phyloP scores from a whole-genome alignment of 2,888 invertebrate species.

The Drosophila fungiperda region DNA sequence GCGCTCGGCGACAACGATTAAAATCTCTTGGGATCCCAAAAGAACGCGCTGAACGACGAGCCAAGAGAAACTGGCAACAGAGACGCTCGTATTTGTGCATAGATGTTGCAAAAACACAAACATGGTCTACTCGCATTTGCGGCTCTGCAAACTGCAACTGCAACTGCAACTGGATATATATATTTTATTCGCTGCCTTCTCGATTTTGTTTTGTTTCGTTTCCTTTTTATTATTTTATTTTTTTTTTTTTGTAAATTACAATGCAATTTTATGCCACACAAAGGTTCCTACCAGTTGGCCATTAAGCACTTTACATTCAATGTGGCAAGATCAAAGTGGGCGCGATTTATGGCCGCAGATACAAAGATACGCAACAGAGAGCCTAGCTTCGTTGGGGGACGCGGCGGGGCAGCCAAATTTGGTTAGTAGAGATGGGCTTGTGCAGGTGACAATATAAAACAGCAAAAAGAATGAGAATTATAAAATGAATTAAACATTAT shows the following conservation, averaged over 20 bases:
- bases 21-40: constrained; percentile 75
- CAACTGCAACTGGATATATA: constrained; percentile 31
- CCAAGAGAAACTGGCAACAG: constrained; percentile 22
- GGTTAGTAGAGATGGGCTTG: constrained; percentile 27
- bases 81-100: constrained; percentile 25
- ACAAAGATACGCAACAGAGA: constrained; percentile 65
- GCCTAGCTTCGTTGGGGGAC: constrained; percentile 27
- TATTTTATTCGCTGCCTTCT: constrained; percentile 15
- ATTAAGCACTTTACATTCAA: constrained; percentile 79
- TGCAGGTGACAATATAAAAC: constrained; percentile 7
- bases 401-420: constrained; percentile 4
- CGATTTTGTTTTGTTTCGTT: constrained; percentile 16
- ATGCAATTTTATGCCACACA: constrained; percentile 79
- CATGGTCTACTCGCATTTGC: constrained; percentile 42
- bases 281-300: constrained; percentile 64
- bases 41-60: constrained; percentile 44
- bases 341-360: constrained; percentile 78
- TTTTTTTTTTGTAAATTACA: constrained; percentile 74
- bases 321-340: constrained; percentile 79
- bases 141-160: constrained; percentile 14
- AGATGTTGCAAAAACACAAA: constrained; percentile 34
- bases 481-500: background rate
- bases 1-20: constrained; percentile 81
- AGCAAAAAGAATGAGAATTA: background rate
- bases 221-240: constrained; percentile 41